These are phyloP conservation scores for Erebia palarica DNA, from an alignment of 2,888 invertebrate species.

Conservation along the genomic window DNA sequence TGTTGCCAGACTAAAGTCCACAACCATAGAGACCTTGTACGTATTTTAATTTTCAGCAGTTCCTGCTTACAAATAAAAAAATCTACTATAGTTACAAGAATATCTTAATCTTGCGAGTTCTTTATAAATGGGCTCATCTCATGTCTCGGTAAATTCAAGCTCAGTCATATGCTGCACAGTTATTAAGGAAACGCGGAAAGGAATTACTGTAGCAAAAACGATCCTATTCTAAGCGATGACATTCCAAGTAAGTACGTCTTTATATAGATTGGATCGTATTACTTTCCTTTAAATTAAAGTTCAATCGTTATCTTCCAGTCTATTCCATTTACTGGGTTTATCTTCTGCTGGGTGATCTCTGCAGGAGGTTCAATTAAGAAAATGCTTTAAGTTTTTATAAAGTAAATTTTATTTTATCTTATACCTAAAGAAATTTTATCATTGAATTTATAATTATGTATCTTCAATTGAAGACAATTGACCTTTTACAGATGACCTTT, in stretches of 20 bases:
- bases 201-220: slow-evolving; percentile 14
- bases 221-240: slow-evolving; percentile 16
- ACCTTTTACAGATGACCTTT: neutral
- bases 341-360: slow-evolving; percentile 17
- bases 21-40: too few species aligned
- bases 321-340: slow-evolving; percentile 11
- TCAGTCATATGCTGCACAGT: slow-evolving; percentile 9
- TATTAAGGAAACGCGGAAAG: slow-evolving; percentile 7
- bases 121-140: neutral
- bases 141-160: slow-evolving; percentile 3
- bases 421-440: neutral
- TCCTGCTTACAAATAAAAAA: too few species aligned
- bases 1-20: too few species aligned
- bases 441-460: neutral
- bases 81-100: neutral
- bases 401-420: slow-evolving; percentile 4
- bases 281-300: slow-evolving; percentile 28
- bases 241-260: slow-evolving; percentile 22
- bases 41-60: too few species aligned
- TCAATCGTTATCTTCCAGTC: slow-evolving; percentile 20
- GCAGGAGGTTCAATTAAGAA: slow-evolving; percentile 21
- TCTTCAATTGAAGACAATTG: neutral
- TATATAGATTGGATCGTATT: slow-evolving; percentile 27
- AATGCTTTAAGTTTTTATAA: slow-evolving; percentile 12
- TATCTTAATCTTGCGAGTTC: neutral